phyloP scores from a whole-genome alignment of 2,113 vertebrate genomes.

The Chaenogobius annularis region DNA sequence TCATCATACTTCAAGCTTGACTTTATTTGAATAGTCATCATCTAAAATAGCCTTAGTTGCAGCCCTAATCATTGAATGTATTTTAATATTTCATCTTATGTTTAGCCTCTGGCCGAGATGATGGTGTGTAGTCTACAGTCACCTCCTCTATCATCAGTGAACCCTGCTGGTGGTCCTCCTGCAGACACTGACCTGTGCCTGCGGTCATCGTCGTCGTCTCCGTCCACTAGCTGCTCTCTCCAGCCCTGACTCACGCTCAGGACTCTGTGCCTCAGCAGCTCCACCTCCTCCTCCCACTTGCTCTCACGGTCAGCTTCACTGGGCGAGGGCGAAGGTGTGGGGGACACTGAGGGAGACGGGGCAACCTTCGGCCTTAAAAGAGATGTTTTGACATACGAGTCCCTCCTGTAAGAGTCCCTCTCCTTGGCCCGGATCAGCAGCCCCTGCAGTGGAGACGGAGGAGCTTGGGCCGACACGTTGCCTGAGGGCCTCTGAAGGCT shows the following conservation, averaged over 20 bases:
- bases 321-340: constrained; percentile 35
- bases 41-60: no score
- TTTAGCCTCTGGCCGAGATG: neutral
- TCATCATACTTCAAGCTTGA: no score
- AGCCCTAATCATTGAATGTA: no score
- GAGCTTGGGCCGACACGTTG: neutral
- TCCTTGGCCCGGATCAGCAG: constrained; percentile 67
- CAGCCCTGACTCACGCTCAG: constrained; percentile 51
- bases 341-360: constrained; percentile 33
- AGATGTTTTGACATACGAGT: neutral
- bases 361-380: constrained; percentile 10
- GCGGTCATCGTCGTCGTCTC: constrained; percentile 60
- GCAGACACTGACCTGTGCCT: constrained; percentile 61
- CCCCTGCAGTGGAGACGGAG: constrained; percentile 50
- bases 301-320: constrained; percentile 56
- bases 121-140: neutral
- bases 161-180: neutral
- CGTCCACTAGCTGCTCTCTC: constrained; percentile 71
- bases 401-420: constrained; percentile 43
- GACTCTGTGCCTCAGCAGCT: constrained; percentile 31
- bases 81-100: no score
- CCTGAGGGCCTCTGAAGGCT: neutral
- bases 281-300: constrained; percentile 58
- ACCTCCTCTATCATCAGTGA: neutral
- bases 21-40: no score